Conservation (phyloP, 2,797 vertebrate genomes). For the Oreortyx pictus region DNA sequence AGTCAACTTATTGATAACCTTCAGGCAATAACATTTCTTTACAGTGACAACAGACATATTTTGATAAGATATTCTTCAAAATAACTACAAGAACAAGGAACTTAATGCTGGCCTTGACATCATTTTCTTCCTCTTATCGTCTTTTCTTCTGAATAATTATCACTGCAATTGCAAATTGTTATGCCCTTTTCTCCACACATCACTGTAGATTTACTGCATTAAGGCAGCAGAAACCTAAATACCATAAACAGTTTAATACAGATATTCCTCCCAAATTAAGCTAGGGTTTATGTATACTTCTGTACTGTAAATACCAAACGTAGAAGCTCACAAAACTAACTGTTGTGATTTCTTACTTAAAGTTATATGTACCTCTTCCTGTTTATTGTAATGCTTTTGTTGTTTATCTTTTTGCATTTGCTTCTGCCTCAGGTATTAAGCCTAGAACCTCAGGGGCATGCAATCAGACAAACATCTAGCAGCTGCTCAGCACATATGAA, state of each 20-base stretch:
- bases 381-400: not conserved
- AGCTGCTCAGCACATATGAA: not conserved
- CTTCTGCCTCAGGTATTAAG: not conserved
- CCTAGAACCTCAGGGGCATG: not conserved
- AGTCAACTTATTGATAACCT: conserved; percentile 44
- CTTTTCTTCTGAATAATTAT: not conserved
- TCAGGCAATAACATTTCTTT: conserved; percentile 27
- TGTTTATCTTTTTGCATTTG: not conserved
- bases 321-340: not conserved
- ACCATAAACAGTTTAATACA: accelerated
- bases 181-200: not conserved
- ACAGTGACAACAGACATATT: not conserved
- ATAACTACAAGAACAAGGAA: not conserved
- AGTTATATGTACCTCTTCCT: not conserved
- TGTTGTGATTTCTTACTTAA: not conserved
- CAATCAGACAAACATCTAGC: not conserved
- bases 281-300: not conserved
- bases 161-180: not conserved
- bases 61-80: conserved; percentile 1
- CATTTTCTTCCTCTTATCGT: not conserved
- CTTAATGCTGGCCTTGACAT: not conserved
- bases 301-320: not conserved
- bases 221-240: not conserved
- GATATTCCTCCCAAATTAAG: not conserved
- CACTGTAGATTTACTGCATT: not conserved